A percentile compares a stretch with the other conserved stretches of the same genome.
phyloP scores from a whole-genome alignment of 2,888 invertebrate genomes.

The Cheilosia urbana region DNA sequence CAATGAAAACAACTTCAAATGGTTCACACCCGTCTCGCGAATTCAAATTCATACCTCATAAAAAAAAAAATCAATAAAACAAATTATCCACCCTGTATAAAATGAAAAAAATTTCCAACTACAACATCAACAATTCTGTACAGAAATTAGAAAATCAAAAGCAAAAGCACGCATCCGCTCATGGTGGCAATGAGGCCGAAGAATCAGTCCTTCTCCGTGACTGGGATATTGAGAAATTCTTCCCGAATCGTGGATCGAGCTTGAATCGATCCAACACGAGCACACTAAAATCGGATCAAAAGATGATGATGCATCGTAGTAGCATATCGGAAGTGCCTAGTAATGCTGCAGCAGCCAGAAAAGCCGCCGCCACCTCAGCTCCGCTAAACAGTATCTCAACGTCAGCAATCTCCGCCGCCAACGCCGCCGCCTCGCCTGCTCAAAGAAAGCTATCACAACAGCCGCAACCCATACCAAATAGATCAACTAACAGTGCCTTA shows the following conservation, averaged over 20 bases:
- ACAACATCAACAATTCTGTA: constrained; percentile 72
- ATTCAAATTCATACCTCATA: constrained; percentile 53
- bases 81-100: constrained; percentile 42
- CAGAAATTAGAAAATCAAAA: constrained; percentile 82
- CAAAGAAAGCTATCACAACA: constrained; percentile 69
- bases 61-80: constrained; percentile 49
- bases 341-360: constrained; percentile 73
- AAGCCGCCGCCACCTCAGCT: constrained; percentile 65
- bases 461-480: constrained; percentile 70
- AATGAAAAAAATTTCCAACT: constrained; percentile 28
- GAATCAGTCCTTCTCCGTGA: constrained; percentile 92
- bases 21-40: constrained; percentile 41
- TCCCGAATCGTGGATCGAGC: constrained; percentile 84
- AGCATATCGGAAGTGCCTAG: constrained; percentile 80
- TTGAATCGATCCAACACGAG: constrained; percentile 83
- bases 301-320: constrained; percentile 80
- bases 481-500: constrained; percentile 71
- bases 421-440: constrained; percentile 68
- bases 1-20: neutral
- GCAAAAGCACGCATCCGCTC: constrained; percentile 82
- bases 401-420: constrained; percentile 58
- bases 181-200: constrained; percentile 84
- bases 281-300: constrained; percentile 82
- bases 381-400: constrained; percentile 77
- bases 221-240: constrained; percentile 94